Percentiles rank a stretch among this genome's conserved stretches.
Conservation (phyloP, 64 coral and sea anemone genomes). For the Montipora cactus region DNA sequence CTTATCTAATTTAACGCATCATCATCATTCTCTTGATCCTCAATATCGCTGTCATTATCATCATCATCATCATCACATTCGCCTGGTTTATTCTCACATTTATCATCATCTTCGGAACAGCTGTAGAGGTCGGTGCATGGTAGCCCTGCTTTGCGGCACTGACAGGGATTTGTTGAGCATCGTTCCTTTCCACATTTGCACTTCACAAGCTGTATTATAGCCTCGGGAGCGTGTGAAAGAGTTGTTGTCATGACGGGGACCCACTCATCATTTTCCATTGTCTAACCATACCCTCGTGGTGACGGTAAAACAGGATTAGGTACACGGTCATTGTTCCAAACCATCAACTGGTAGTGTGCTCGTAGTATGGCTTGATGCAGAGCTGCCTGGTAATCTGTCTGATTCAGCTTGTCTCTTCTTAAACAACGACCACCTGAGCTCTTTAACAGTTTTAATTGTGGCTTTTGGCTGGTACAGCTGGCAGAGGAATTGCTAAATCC, state of each 20-base stretch:
- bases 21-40: too few species aligned
- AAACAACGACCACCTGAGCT: constrained; percentile 42
- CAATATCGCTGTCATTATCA: too few species aligned
- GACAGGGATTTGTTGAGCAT: constrained; percentile 27
- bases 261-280: constrained; percentile 28
- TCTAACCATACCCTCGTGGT: constrained; percentile 39
- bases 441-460: background rate
- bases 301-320: constrained; percentile 18
- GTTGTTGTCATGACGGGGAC: constrained; percentile 39
- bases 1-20: too few species aligned
- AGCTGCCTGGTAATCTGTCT: constrained; percentile 29
- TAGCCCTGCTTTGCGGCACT: constrained; percentile 37
- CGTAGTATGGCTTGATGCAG: constrained; percentile 2
- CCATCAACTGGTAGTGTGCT: constrained; percentile 26
- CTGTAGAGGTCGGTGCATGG: background rate
- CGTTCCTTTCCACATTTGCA: constrained; percentile 12
- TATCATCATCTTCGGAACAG: too few species aligned
- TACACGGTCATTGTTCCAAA: constrained; percentile 38
- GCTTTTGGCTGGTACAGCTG: constrained; percentile 44
- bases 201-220: constrained; percentile 29
- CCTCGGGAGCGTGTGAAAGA: constrained; percentile 17
- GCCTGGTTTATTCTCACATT: too few species aligned
- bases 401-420: constrained; percentile 6
- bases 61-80: too few species aligned
- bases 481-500: constrained; percentile 19